Percentiles rank a stretch among this genome's conserved stretches.
phyloP scores from a whole-genome alignment of 1,140 invertebrate genomes.

The Neuroterus valhalla region DNA sequence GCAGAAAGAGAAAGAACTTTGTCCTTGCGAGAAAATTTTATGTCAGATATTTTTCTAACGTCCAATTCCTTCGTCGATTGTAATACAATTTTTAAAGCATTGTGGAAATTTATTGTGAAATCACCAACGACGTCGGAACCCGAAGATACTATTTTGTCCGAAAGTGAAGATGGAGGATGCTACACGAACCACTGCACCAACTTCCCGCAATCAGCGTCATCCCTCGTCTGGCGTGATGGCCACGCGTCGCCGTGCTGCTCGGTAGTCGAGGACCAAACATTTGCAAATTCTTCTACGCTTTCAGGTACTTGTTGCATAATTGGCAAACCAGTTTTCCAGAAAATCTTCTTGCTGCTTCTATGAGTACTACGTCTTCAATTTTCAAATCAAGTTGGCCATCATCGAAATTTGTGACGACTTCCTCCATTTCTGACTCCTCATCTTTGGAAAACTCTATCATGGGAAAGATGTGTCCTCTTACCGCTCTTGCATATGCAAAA shows the following conservation, averaged over 20 bases:
- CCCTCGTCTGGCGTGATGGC: not conserved
- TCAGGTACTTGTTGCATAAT: not conserved
- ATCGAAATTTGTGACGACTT: too few species aligned
- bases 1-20: not conserved
- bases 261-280: not conserved
- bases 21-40: not conserved
- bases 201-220: not conserved
- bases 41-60: not conserved
- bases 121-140: not conserved
- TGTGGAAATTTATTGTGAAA: not conserved
- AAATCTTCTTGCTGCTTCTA: too few species aligned
- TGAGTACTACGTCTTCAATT: too few species aligned
- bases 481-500: too few species aligned
- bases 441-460: too few species aligned
- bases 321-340: too few species aligned
- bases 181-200: not conserved
- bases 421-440: too few species aligned
- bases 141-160: not conserved
- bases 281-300: not conserved
- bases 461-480: too few species aligned
- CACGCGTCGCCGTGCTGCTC: not conserved
- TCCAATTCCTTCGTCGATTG: not conserved
- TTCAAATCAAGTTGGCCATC: too few species aligned
- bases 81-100: not conserved
- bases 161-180: not conserved